Base-by-base conservation (phyloP, 2,888 invertebrate genomes). In the Colletes collaris region DNA sequence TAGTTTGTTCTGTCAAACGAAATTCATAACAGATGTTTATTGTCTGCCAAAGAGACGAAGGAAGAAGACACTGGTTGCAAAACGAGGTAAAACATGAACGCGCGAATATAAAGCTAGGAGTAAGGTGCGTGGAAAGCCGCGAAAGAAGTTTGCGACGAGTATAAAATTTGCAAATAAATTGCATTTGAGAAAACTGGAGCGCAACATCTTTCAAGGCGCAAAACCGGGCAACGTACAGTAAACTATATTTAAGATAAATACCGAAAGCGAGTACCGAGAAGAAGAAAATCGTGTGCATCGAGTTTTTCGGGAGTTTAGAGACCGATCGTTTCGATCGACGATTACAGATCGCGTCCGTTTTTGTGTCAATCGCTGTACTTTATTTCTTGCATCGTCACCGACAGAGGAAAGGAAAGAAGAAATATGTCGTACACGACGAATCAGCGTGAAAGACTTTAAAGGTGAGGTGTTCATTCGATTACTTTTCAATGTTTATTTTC, bases 131-230 rank as follows among this genome's bases (percentile, higher is more conserved):
- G 10, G 35, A 10, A 35, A 10, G 3, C 5, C 8, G 16, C 7
- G 10, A 50, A 35, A 27, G 10, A 40, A 63, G 50, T 4, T 4
- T 6, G 35, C 2, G 3, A 35, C 10, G 49, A 35, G 35, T 13
- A 13, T 19, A 55, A 55, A 65, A 19, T 40, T 65, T 2, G 6
- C 11, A 16, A 52, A 37, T 49, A 27, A 50, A 50, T 63, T 50
- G 35, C 49, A 4, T n/a, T 35, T 10, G 37, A 16, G 65, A 27
- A 65, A 65, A 65, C 40, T 65, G 65, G 65, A 65, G 53, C 65
- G 4, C 16, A 64, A 52, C 27, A 44, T 53, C 16, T 44, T 40
- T 19, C 40, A 40, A 53, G 4, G 37, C 8, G 53, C 52, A 44
- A 65, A 65, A 65, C 16, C 8, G 5, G 27, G 37, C 7, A 53